These are phyloP conservation scores for Clistopyga incitator DNA, from an alignment of 2,888 invertebrate genomes.

Conservation along the genomic window DNA sequence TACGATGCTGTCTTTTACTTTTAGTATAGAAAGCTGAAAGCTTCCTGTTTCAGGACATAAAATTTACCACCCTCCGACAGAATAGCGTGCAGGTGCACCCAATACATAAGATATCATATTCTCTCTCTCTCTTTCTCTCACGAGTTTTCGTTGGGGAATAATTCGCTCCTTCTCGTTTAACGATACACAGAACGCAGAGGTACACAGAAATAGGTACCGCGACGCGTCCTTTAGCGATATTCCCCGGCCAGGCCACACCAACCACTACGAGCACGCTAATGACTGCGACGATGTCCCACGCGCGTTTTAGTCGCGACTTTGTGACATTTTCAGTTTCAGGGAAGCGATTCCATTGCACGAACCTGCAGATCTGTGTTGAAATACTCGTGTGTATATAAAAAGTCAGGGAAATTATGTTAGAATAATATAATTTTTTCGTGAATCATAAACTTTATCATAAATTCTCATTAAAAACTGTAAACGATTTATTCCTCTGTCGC, in stretches of 20 bases:
- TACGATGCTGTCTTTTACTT: slow-evolving; percentile 18
- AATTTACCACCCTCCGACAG: slow-evolving; percentile 33
- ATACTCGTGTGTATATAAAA: background rate
- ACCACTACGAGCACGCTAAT: slow-evolving; percentile 55
- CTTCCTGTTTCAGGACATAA: slow-evolving; percentile 9
- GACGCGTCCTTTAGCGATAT: slow-evolving; percentile 47
- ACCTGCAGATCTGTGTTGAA: background rate
- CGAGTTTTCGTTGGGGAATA: slow-evolving; percentile 19
- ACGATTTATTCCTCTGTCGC: background rate
- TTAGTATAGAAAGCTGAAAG: slow-evolving; percentile 16
- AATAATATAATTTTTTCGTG: background rate
- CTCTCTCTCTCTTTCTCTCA: slow-evolving; percentile 11
- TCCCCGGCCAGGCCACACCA: slow-evolving; percentile 11
- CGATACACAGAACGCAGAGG: background rate
- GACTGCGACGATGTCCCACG: slow-evolving; percentile 60
- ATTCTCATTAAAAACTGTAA: background rate
- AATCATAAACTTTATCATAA: background rate
- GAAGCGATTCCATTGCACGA: slow-evolving; percentile 15
- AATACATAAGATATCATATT: slow-evolving; percentile 7
- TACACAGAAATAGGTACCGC: slow-evolving; percentile 32
- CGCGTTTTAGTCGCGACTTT: slow-evolving; percentile 41
- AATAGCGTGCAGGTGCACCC: slow-evolving; percentile 19
- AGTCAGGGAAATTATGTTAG: background rate
- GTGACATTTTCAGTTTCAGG: slow-evolving; percentile 44
- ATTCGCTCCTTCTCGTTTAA: slow-evolving; percentile 36